A percentile compares a stretch with the other conserved stretches of the same genome.
Conservation (phyloP, 2,113 vertebrate species). For the Sardina pilchardus region DNA sequence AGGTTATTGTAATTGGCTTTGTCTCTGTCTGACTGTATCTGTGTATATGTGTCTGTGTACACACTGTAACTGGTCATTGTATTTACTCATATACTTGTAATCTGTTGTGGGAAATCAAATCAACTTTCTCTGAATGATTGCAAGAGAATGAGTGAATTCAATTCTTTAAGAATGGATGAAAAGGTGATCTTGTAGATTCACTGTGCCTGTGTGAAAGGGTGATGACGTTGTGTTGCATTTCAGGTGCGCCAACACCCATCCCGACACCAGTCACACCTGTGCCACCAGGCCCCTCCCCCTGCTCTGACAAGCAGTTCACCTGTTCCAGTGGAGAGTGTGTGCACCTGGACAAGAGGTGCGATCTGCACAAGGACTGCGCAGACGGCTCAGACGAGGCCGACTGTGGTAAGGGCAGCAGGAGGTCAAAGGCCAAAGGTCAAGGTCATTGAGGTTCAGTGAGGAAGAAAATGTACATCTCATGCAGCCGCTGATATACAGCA, state of each 20-base stretch:
- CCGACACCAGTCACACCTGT: conserved; percentile 42
- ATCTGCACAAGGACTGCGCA: conserved; percentile 76
- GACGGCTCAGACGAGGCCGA: conserved; percentile 80
- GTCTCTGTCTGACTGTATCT: no score
- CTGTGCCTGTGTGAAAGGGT: no score
- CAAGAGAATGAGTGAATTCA: no score
- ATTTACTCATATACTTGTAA: no score
- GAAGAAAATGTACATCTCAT: no score
- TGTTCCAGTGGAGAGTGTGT: conserved; percentile 83
- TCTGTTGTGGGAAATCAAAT: no score
- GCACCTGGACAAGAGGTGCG: conserved; percentile 70
- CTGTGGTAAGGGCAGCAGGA: conserved; percentile 73
- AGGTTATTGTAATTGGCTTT: no score
- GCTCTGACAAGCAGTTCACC: conserved; percentile 78
- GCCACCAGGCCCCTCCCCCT: conserved; percentile 58
- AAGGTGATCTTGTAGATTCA: no score
- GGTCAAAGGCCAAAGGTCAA: neutral
- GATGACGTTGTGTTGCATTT: neutral
- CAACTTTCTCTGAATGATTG: no score
- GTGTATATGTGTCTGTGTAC: no score
- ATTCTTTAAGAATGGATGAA: no score
- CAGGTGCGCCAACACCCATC: conserved; percentile 53
- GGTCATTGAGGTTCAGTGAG: neutral
- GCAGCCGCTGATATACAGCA: neutral
- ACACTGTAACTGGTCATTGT: no score